Conservation (phyloP, 2,888 invertebrate species). For the Philonicus albiceps region DNA sequence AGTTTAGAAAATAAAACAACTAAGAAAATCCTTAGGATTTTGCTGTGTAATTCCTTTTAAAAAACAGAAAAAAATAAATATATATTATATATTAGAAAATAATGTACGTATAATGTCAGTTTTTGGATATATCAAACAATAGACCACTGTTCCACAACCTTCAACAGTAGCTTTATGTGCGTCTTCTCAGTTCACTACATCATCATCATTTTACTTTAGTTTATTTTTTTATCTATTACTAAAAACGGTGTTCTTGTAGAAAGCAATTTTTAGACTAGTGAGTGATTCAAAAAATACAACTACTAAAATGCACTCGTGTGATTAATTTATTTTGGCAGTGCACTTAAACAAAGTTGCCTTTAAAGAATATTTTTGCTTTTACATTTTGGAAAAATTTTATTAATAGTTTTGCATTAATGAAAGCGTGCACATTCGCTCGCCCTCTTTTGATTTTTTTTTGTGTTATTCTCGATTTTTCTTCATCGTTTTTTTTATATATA, state of each 20-base stretch:
- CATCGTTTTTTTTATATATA: not conserved
- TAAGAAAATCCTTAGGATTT: not conserved
- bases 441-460: conserved; percentile 3
- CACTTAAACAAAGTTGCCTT: not conserved
- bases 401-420: conserved; percentile 2
- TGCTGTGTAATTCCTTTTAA: not conserved
- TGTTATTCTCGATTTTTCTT: not conserved
- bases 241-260: not conserved
- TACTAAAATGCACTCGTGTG: not conserved
- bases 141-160: not conserved
- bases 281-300: not conserved
- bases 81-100: not conserved
- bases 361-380: not conserved
- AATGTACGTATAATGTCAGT: not conserved
- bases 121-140: not conserved
- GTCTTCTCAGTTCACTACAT: not conserved
- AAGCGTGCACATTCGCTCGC: conserved; percentile 30
- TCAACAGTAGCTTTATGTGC: not conserved
- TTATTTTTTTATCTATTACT: not conserved
- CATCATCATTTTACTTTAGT: not conserved
- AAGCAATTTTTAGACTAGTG: not conserved
- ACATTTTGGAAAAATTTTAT: not conserved
- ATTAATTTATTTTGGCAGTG: not conserved
- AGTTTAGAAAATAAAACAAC: not conserved
- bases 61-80: not conserved